These are phyloP conservation scores for Turritopsis dohrnii DNA, from an alignment of 30 jellyfish, hydroid and myxozoan species.

Conservation along the genomic window DNA sequence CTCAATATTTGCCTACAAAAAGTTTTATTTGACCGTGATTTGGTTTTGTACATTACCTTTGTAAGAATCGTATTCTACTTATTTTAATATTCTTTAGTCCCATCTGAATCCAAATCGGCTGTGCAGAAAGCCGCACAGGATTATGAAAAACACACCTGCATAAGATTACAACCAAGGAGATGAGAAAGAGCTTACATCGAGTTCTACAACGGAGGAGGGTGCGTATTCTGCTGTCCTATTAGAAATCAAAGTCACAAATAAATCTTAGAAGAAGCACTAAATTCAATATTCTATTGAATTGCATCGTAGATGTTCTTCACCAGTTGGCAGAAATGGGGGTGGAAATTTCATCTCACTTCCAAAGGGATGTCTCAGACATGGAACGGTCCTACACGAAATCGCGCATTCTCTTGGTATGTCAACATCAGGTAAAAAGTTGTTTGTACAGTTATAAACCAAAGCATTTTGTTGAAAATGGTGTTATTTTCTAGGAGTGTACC, in stretches of 20 bases:
- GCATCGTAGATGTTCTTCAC: neutral
- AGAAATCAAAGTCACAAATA: neutral
- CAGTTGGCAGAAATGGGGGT: neutral
- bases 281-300: neutral
- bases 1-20: too few relatives aligned
- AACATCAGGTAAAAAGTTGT: too few relatives aligned
- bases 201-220: neutral
- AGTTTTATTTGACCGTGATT: too few relatives aligned
- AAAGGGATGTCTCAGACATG: neutral
- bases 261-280: neutral
- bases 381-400: neutral
- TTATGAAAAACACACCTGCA: neutral
- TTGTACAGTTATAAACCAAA: too few relatives aligned
- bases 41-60: too few relatives aligned
- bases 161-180: neutral
- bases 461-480: too few relatives aligned
- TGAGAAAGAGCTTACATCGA: neutral
- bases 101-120: neutral
- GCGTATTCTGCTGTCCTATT: neutral
- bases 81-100: neutral
- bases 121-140: neutral
- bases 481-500: neutral
- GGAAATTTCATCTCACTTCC: neutral
- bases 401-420: neutral
- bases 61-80: too few relatives aligned